Evolutionary conservation across 2,888 invertebrate species (phyloP).

Genomic region (Drosophila fungiperda): DNA sequence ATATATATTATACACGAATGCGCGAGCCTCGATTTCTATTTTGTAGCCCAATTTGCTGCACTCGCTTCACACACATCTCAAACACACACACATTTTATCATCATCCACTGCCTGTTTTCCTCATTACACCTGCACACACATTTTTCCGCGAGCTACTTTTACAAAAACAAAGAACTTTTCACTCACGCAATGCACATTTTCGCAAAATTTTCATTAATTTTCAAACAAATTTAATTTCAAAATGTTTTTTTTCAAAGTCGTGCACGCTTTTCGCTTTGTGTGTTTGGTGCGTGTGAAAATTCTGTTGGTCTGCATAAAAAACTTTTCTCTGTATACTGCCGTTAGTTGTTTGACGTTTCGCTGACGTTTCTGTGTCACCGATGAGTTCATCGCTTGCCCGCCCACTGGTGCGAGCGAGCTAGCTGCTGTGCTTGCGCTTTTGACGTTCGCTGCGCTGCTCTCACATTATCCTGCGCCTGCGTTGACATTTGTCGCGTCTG

Average conservation of each 20-base stretch:
- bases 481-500: slow-evolving; percentile 65
- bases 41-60: slow-evolving; percentile 50
- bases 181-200: slow-evolving; percentile 33
- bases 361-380: slow-evolving; percentile 76
- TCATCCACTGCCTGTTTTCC: slow-evolving; percentile 36
- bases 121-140: slow-evolving; percentile 30
- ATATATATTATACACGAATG: slow-evolving; percentile 65
- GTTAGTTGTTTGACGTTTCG: slow-evolving; percentile 61
- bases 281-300: slow-evolving; percentile 57
- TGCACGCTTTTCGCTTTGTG: slow-evolving; percentile 10
- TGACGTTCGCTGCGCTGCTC: slow-evolving; percentile 51
- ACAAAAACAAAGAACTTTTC: slow-evolving; percentile 8
- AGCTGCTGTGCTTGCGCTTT: neutral
- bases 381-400: slow-evolving; percentile 48
- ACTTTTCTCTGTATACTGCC: slow-evolving; percentile 78
- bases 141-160: slow-evolving; percentile 13
- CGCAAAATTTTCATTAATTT: slow-evolving; percentile 9
- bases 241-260: slow-evolving; percentile 8
- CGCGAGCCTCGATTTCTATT: slow-evolving; percentile 32
- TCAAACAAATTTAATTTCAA: neutral
- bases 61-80: slow-evolving; percentile 28
- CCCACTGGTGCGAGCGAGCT: slow-evolving; percentile 39
- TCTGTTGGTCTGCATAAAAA: slow-evolving; percentile 58
- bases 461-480: slow-evolving; percentile 50
- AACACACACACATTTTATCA: slow-evolving; percentile 19